Evolutionary conservation across 2,797 vertebrate genomes (phyloP), one percentile per base, ranked within the genome.

Genomic region (Scleropages formosus): DNA sequence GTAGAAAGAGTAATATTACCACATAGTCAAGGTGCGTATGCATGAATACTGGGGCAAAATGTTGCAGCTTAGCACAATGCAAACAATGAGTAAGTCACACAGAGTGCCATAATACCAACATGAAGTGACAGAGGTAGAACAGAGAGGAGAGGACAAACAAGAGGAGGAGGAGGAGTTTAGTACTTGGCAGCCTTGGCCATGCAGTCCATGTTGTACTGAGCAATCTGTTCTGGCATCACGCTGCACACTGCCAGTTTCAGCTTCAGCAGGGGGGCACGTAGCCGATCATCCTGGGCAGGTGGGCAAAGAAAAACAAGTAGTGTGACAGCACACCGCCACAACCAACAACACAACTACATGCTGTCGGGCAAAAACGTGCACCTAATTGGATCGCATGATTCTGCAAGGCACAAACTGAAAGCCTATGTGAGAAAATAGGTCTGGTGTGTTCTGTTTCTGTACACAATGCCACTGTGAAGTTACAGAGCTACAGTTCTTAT

Each of bases 151-250:
- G 6, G 31, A 39, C 2, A 39, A 39, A 6, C 6, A 6, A 39
- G 6, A 39, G 31, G 88, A 90, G 81, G 86, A 85, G 86, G 31
- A 4, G 26, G 88, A 81, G 89, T 89, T 63, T 88, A 93, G 88
- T 93, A 97, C 94, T 96, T 97, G 76, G 97, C 96, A 24, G 86
- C 96, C 82, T 90, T 93, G 74, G 91, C 91, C 87, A 92, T 88
- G 87, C 95, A 98, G 85, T 98, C 96, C 87, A 96, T 94, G 84
- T 98, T 95, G 84, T 96, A 98, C 85, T 92, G 94, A 73, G 93
- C 91, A 12, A 96, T 90, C 88, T 99, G 97, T 76, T 96, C 95
- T 4, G 97, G 97, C 97, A 99, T 99, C 80, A 95, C 94, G 0
- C 91, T 96, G 81, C 94, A 96, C 84, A 99, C 95, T 0, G 96